Conservation (phyloP, 2,797 vertebrate genomes). For the Hydrolagus colliei region DNA sequence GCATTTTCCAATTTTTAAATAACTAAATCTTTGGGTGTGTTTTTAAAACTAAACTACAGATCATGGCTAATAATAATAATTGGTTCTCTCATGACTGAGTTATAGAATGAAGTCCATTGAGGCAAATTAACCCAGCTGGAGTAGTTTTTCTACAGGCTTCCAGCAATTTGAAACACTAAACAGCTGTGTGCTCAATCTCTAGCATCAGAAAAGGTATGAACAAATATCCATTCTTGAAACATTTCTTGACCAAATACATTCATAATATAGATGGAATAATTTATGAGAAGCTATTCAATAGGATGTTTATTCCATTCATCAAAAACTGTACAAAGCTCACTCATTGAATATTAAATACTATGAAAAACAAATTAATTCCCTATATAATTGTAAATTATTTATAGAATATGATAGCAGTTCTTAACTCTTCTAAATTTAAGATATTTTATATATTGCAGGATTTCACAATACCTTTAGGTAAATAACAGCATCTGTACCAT, state of each 20-base stretch:
- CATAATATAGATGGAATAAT: too few relatives aligned
- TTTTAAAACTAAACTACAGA: too few relatives aligned
- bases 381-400: not conserved
- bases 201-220: too few relatives aligned
- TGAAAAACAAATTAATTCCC: not conserved
- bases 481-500: constrained; percentile 90
- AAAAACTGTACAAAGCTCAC: not conserved
- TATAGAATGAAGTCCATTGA: not conserved
- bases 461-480: constrained; percentile 78
- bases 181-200: not conserved
- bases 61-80: not conserved
- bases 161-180: not conserved
- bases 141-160: not conserved
- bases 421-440: not conserved
- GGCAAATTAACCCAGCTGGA: not conserved
- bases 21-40: not conserved
- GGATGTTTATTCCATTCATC: not conserved
- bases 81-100: not conserved
- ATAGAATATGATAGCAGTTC: not conserved
- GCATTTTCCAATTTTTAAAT: not conserved
- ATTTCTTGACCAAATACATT: too few relatives aligned
- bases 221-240: too few relatives aligned
- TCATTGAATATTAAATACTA: not conserved
- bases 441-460: constrained; percentile 27
- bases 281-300: too few relatives aligned